Evolutionary conservation across 2,797 vertebrate species (phyloP).

Genomic region (Lepus oiostolus): DNA sequence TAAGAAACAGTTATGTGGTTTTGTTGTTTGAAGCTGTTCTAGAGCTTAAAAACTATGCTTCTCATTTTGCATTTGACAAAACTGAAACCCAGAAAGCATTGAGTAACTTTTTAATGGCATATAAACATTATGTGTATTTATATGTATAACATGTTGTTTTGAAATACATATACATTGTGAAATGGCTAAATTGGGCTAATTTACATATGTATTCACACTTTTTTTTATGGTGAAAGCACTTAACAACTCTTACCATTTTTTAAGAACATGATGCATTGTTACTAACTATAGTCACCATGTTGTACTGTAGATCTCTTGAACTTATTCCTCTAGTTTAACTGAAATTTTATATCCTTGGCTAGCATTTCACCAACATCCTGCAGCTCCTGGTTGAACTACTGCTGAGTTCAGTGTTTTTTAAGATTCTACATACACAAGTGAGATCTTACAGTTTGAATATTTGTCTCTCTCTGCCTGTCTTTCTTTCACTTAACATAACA

Average conservation of each 20-base stretch:
- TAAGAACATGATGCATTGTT: neutral
- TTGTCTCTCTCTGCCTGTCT: neutral
- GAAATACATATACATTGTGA: neutral
- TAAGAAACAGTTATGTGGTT: neutral
- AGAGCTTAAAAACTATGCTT: neutral
- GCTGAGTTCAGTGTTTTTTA: neutral
- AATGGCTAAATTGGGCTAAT: neutral
- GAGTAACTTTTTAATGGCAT: neutral
- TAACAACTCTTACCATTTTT: conserved; percentile 7
- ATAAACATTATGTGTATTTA: neutral
- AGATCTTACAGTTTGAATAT: neutral
- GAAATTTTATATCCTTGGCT: neutral
- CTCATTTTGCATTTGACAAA: conserved; percentile 54
- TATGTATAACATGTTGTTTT: neutral
- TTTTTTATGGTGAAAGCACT: neutral
- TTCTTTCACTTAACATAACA: neutral
- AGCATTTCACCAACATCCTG: too few species aligned
- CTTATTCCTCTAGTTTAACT: neutral
- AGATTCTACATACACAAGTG: neutral
- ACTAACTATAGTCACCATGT: neutral
- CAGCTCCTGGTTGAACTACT: neutral
- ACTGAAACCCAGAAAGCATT: neutral
- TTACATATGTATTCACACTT: neutral
- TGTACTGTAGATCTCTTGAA: neutral
- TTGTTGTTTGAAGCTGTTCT: conserved; percentile 10